Conservation (phyloP, 2,888 invertebrate genomes). For the Opisthograptis luteolata region DNA sequence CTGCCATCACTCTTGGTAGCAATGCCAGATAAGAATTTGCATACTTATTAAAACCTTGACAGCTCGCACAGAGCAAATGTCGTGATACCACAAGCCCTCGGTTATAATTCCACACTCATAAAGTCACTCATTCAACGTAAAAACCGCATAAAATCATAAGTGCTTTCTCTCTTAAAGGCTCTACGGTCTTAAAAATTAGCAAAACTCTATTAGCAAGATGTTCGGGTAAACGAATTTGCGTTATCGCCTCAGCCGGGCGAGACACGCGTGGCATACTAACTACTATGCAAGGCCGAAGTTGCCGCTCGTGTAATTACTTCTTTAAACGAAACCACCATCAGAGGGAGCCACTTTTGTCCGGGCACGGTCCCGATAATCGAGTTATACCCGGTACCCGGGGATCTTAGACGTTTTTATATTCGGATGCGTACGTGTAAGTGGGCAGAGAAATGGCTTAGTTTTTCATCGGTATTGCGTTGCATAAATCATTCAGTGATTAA, state of each 20-base stretch:
- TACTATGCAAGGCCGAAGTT: constrained; percentile 65
- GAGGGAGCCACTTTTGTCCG: constrained; percentile 68
- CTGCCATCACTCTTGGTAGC: too few species aligned
- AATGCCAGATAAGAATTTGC: too few species aligned
- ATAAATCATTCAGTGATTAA: constrained; percentile 30
- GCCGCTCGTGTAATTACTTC: constrained; percentile 80
- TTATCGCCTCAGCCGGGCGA: constrained; percentile 76
- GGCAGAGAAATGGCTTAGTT: constrained; percentile 18
- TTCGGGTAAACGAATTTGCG: constrained; percentile 83
- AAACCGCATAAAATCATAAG: constrained; percentile 22
- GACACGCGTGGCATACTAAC: constrained; percentile 78
- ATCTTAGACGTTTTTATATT: constrained; percentile 41
- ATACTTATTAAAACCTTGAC: background rate
- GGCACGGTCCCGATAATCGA: constrained; percentile 68
- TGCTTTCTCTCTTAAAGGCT: constrained; percentile 45
- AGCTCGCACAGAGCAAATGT: too few species aligned
- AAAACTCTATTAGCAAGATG: constrained; percentile 84
- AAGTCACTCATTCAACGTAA: constrained; percentile 15
- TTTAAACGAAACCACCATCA: constrained; percentile 75
- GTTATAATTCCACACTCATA: constrained; percentile 12
- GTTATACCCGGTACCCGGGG: constrained; percentile 54
- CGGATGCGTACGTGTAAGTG: constrained; percentile 36
- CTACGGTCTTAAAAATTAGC: constrained; percentile 83
- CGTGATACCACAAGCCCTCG: too few species aligned
- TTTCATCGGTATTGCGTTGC: constrained; percentile 20